Conservation (phyloP, 2,797 vertebrate species). For the Chelmon rostratus region DNA sequence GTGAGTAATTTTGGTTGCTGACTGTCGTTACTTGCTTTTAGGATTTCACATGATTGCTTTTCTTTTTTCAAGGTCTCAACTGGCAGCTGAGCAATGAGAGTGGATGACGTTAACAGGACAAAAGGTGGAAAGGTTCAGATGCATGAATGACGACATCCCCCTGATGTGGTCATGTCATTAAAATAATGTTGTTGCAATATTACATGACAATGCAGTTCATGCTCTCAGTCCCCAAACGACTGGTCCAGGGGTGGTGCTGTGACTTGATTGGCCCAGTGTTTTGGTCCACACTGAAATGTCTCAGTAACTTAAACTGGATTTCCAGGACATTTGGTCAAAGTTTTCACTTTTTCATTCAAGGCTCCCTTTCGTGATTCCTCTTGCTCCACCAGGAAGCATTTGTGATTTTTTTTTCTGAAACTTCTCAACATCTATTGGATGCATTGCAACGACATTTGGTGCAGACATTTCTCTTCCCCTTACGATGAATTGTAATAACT, state of each 20-base stretch:
- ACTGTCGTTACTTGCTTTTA: slow-evolving; percentile 16
- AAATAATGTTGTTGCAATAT: slow-evolving; percentile 29
- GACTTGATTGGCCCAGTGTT: background rate
- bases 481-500: background rate
- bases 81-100: slow-evolving; percentile 16
- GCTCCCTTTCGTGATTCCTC: background rate
- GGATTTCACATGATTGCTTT: background rate
- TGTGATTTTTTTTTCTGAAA: background rate
- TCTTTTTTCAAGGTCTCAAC: slow-evolving; percentile 14
- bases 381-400: background rate
- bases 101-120: slow-evolving; percentile 32
- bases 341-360: background rate
- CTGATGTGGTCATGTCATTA: slow-evolving; percentile 50
- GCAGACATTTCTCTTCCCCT: background rate
- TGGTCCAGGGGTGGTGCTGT: background rate
- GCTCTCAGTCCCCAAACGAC: background rate
- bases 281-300: background rate
- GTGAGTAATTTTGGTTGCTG: slow-evolving; percentile 1
- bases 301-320: background rate
- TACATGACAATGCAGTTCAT: slow-evolving; percentile 6
- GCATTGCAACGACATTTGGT: background rate
- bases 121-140: slow-evolving; percentile 11
- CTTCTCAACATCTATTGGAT: background rate
- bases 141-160: slow-evolving; percentile 35
- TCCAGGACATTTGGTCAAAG: background rate